These are phyloP conservation scores for Ichneumoninae sp. DNA, from an alignment of 2,888 invertebrate species.

Conservation along the genomic window DNA sequence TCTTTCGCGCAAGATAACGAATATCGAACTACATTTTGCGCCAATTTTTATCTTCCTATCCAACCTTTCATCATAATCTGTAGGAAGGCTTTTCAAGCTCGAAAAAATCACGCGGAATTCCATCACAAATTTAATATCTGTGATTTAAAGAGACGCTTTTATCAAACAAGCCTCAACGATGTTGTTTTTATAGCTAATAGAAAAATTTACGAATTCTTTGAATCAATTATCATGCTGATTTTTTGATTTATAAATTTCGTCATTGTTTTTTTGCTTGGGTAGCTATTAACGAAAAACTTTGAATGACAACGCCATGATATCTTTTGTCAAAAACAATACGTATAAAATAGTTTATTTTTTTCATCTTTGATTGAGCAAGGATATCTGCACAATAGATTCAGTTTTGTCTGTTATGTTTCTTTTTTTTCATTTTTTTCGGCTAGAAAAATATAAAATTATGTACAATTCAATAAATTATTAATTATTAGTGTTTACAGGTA, in stretches of 20 bases:
- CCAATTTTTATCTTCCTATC: conserved; percentile 8
- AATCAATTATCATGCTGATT: conserved; percentile 9
- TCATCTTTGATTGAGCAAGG: conserved; percentile 77
- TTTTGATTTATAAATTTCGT: conserved; percentile 12
- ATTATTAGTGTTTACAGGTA: conserved; percentile 71
- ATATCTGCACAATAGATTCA: conserved; percentile 77
- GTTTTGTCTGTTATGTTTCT: conserved; percentile 58
- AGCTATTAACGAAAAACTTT: conserved; percentile 65
- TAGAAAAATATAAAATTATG: conserved; percentile 83
- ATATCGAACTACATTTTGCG: not conserved
- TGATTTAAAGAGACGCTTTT: conserved; percentile 21
- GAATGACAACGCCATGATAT: conserved; percentile 79
- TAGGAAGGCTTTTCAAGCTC: not conserved
- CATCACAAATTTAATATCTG: not conserved
- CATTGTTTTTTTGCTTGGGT: conserved; percentile 41
- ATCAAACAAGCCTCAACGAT: conserved; percentile 25
- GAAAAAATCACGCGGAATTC: not conserved
- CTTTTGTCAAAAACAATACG: conserved; percentile 79
- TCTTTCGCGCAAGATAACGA: not conserved
- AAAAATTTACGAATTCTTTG: conserved; percentile 29
- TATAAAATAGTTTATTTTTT: conserved; percentile 82
- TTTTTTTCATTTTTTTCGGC: conserved; percentile 71
- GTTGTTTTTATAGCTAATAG: not conserved
- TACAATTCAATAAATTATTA: conserved; percentile 83
- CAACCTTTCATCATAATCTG: not conserved